Evolutionary conservation across 2,797 vertebrate species (phyloP), one percentile per base, ranked within the genome.

Genomic region (Ciconia nigra): DNA sequence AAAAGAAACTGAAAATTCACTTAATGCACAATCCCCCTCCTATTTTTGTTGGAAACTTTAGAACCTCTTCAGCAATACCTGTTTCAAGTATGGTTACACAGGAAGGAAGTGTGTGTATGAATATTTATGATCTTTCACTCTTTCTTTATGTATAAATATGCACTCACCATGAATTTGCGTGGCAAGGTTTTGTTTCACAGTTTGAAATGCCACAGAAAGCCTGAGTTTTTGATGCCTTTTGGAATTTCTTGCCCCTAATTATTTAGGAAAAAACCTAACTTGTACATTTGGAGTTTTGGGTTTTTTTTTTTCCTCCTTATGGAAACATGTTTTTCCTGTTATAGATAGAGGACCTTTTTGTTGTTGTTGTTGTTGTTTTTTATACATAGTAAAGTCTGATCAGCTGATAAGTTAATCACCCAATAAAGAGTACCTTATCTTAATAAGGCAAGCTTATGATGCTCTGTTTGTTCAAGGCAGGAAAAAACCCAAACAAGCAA

Each of bases 301-400:
- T 13, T 42, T 4, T 11, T 44, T 62, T 65, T 81, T 42, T 47
- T 47, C 26, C 7, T 37, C 14, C 15, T 80, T 19, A 58, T 1
- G 18, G 31, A 91, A 86, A 42, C 1, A 11, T 7, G 5, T 57
- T 73, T 71, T 71, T 59, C 25, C 55, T 37, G 8, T 81, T 47
- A n/a, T 16, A 72, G 4, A 71, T 5, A 63, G 13, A 69, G 33
- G 28, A 83, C 3, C 9, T 83, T 95, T 83, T 87, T 95, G 81
- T 95, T 97, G 88, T 78, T 95, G 91, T 93, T 96, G 84, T 93
- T 96, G 85, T 82, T 94, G 69, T 31, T 83, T 22, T 78, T 57
- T 46, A 35, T 33, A 58, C 42, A 39, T 4, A 39, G 42, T 39
- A 12, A 80, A 83, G 35, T 82, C 37, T 72, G 41, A 76, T 29